Evolutionary conservation across 2,113 vertebrate genomes (phyloP).

Genomic region (Melanotaenia duboulayi): DNA sequence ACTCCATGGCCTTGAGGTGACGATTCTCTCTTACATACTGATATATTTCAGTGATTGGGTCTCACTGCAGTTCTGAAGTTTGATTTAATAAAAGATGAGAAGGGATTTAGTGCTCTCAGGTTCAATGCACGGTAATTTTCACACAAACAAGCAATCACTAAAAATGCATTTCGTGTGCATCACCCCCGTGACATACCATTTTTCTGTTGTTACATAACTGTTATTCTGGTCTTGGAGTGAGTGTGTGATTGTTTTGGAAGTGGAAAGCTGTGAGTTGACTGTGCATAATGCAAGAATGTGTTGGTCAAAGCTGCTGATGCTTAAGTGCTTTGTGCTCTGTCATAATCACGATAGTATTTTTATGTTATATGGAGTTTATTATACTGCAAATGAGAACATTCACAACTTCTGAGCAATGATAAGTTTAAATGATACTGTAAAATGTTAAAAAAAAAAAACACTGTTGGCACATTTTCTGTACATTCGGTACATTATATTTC

Average conservation of each 20-base stretch:
- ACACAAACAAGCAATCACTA: slow-evolving; percentile 18
- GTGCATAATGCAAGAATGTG: slow-evolving; percentile 28
- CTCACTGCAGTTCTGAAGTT: background rate
- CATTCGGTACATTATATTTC: slow-evolving; percentile 5
- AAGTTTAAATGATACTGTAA: background rate
- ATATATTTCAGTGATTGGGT: slow-evolving; percentile 11
- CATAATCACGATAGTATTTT: slow-evolving; percentile 13
- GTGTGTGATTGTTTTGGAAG: slow-evolving; percentile 50
- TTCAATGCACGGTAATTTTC: background rate
- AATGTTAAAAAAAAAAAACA: background rate
- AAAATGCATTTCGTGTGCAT: slow-evolving; percentile 20
- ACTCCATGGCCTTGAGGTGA: slow-evolving; percentile 28
- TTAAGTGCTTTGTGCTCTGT: slow-evolving; percentile 5
- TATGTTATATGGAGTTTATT: slow-evolving; percentile 8
- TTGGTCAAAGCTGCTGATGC: slow-evolving; percentile 41
- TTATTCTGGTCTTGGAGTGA: slow-evolving; percentile 30
- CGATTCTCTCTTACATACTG: slow-evolving; percentile 14
- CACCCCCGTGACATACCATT: slow-evolving; percentile 6
- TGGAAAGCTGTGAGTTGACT: slow-evolving; percentile 33
- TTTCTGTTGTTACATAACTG: slow-evolving; percentile 18
- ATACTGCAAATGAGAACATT: background rate
- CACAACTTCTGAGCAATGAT: slow-evolving; percentile 1
- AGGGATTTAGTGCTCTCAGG: background rate
- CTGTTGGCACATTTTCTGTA: background rate
- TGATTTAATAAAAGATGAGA: slow-evolving; percentile 1